Evolutionary conservation across 2,113 vertebrate species (phyloP).

Genomic region (Gorsachius goisagi): DNA sequence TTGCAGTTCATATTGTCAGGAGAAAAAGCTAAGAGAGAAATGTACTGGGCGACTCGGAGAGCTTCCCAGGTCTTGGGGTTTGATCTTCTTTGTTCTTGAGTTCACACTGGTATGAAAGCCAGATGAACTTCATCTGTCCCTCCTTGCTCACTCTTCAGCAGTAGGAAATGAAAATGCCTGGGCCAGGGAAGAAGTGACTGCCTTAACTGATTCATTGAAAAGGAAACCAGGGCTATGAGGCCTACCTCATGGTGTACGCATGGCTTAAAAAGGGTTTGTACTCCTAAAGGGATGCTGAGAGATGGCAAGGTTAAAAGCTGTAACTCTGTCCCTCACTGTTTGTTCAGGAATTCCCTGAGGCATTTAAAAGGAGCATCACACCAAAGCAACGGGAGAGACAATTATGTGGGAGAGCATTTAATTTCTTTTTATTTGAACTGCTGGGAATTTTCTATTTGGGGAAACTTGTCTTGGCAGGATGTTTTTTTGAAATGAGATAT

Average conservation of each 20-base stretch:
- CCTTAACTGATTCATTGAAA: neutral
- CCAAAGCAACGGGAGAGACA: neutral
- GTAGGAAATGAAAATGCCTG: neutral
- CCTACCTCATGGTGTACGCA: neutral
- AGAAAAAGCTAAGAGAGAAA: neutral
- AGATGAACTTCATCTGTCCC: neutral
- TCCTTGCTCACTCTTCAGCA: neutral
- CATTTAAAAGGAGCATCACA: neutral
- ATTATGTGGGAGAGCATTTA: neutral
- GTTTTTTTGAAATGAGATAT: neutral
- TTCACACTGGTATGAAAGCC: neutral
- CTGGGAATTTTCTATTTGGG: neutral
- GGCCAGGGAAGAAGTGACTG: neutral
- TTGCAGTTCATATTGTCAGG: neutral
- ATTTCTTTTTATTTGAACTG: neutral
- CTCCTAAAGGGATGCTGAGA: neutral
- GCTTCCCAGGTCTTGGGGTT: neutral
- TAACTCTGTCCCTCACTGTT: neutral
- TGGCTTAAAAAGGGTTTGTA: neutral
- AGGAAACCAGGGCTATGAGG: neutral
- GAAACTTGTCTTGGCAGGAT: neutral
- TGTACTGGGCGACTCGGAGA: fast-evolving
- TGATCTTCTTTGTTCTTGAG: neutral
- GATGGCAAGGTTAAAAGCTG: neutral
- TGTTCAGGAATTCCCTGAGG: neutral